These are phyloP conservation scores for Medauroidea extradentata DNA, from an alignment of 1,140 invertebrate species.

Conservation along the genomic window DNA sequence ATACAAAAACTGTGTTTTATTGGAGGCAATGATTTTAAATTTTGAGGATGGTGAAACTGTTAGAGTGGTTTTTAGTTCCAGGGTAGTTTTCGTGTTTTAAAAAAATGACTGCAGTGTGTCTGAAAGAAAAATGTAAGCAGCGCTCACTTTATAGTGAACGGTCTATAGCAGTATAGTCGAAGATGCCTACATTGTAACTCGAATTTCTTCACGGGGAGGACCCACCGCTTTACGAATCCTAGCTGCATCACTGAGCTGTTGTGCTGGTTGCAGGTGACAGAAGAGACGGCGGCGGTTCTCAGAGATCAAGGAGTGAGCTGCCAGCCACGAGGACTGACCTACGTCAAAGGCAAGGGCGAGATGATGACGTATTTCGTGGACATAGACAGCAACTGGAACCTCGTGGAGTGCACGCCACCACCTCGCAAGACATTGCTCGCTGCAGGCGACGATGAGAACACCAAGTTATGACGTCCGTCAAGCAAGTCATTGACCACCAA, in stretches of 20 bases:
- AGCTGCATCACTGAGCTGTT: background rate
- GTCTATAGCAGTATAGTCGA: too few relatives aligned
- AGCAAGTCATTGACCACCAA: too few relatives aligned
- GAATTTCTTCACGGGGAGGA: background rate
- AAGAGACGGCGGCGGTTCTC: constrained; percentile 65
- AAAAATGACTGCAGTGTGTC: background rate
- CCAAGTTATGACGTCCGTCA: too few relatives aligned
- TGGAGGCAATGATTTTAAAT: background rate
- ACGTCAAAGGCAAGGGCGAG: constrained; percentile 70
- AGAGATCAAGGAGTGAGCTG: constrained; percentile 63
- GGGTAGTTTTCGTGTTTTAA: background rate
- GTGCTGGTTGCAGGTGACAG: constrained; percentile 54
- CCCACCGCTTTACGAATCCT: background rate
- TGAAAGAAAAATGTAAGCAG: too few relatives aligned
- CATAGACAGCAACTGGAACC: constrained; percentile 56
- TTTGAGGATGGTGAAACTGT: background rate
- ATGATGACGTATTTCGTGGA: constrained; percentile 70
- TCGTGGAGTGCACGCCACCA: constrained; percentile 25
- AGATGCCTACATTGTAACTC: background rate
- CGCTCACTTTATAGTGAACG: too few relatives aligned
- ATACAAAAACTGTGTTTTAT: too few relatives aligned
- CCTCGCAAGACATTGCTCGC: background rate
- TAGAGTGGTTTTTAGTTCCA: too few relatives aligned
- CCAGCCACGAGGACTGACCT: constrained; percentile 61
- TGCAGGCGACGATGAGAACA: too few relatives aligned